Evolutionary conservation across 92 coral and sea anemone species (phyloP).

Genomic region (Bergia puertoricense): DNA sequence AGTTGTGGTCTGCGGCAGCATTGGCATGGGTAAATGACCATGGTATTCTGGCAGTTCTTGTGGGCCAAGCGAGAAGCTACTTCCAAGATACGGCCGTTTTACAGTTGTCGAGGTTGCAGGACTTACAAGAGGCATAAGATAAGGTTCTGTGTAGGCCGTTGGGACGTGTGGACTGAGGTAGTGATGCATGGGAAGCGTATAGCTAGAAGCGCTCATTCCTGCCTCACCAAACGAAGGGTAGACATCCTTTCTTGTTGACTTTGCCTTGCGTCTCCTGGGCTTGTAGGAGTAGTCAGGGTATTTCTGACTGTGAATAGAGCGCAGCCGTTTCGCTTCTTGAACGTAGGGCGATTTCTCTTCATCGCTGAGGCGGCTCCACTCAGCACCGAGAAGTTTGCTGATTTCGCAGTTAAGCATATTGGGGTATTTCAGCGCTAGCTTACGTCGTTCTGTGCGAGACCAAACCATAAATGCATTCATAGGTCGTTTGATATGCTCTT

Average conservation of each 20-base stretch:
- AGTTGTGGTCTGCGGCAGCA: conserved; percentile 66
- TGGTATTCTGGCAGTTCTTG: conserved; percentile 65
- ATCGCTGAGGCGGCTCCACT: conserved; percentile 91
- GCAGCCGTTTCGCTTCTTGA: conserved; percentile 84
- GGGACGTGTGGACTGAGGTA: conserved; percentile 84
- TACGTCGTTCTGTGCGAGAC: conserved; percentile 90
- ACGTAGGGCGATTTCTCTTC: conserved; percentile 87
- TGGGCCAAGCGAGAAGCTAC: conserved; percentile 45
- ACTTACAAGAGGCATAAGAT: conserved; percentile 74
- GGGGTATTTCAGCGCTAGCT: conserved; percentile 88
- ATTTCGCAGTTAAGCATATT: conserved; percentile 95
- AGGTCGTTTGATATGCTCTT: conserved; percentile 83
- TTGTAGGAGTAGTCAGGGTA: conserved; percentile 91
- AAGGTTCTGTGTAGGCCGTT: conserved; percentile 76
- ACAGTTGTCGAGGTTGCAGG: conserved; percentile 60
- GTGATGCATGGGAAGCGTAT: conserved; percentile 81
- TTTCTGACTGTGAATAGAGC: conserved; percentile 92
- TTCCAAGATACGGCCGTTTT: conserved; percentile 62
- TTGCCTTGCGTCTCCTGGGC: conserved; percentile 80
- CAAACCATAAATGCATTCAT: conserved; percentile 96
- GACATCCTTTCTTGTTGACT: conserved; percentile 69
- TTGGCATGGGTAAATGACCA: conserved; percentile 72
- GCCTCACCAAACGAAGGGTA: conserved; percentile 77
- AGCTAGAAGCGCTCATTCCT: conserved; percentile 60
- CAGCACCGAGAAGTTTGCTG: conserved; percentile 91